Conservation (phyloP, 1,140 invertebrate genomes). For the Rhyacophila brunnea region DNA sequence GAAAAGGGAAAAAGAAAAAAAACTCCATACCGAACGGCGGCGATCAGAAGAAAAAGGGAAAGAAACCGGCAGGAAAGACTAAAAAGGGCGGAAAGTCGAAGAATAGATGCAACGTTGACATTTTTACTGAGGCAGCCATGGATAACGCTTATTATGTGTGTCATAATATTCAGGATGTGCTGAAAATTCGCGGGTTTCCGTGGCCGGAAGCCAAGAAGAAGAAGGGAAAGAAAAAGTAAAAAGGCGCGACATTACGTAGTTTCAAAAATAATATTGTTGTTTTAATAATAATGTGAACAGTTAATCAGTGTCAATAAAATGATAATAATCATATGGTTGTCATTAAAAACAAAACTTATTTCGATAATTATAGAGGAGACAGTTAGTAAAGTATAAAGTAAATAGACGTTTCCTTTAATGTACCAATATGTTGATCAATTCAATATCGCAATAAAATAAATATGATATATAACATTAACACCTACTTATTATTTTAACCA, state of each 20-base stretch:
- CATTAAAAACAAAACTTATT: no score
- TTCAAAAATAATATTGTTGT: no score
- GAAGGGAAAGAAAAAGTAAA: slow-evolving; percentile 52
- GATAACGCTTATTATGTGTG: slow-evolving; percentile 86
- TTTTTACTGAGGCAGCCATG: slow-evolving; percentile 83
- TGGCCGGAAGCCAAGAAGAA: slow-evolving; percentile 81
- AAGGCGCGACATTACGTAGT: not conserved
- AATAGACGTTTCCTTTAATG: no score
- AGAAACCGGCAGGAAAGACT: slow-evolving; percentile 49
- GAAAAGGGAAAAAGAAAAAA: slow-evolving; percentile 52
- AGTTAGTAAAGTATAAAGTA: no score
- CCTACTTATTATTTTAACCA: no score
- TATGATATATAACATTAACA: no score
- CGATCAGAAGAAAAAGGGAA: slow-evolving; percentile 50
- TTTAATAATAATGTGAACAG: no score
- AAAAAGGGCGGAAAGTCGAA: slow-evolving; percentile 60
- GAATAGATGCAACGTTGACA: slow-evolving; percentile 69
- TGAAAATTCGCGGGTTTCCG: slow-evolving; percentile 74
- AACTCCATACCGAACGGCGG: slow-evolving; percentile 56
- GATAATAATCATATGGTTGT: no score
- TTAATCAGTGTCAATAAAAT: no score
- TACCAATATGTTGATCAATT: no score
- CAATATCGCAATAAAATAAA: no score
- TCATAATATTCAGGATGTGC: slow-evolving; percentile 81
- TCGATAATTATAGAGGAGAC: no score